Conservation (phyloP, 2,797 vertebrate genomes). For the Schizothorax lantsangensis region DNA sequence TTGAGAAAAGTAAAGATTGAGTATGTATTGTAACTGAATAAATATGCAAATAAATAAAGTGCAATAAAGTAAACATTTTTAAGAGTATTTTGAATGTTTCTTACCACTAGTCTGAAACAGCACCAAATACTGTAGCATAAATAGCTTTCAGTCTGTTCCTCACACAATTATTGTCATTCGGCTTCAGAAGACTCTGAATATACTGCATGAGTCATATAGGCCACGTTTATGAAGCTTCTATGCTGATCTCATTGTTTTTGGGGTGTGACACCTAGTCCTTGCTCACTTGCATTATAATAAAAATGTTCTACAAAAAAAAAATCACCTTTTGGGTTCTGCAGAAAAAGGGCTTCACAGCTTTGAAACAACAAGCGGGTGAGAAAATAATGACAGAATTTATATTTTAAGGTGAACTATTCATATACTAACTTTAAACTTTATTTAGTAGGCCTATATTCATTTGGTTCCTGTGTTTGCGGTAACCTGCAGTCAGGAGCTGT, state of each 20-base stretch:
- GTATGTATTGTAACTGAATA: not conserved
- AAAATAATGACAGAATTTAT: too few species aligned
- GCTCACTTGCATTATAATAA: not conserved
- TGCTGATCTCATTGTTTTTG: not conserved
- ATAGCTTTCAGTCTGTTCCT: not conserved
- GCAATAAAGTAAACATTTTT: not conserved
- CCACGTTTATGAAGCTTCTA: not conserved
- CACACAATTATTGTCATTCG: not conserved
- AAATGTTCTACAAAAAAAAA: not conserved
- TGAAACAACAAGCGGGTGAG: not conserved
- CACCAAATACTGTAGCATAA: not conserved
- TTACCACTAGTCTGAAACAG: not conserved
- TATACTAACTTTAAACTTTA: not conserved
- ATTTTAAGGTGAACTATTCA: not conserved
- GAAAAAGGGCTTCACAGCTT: not conserved
- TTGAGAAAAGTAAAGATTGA: not conserved
- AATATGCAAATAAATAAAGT: not conserved
- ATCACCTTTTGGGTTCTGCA: not conserved
- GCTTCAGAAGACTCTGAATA: not conserved
- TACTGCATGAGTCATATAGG: not conserved
- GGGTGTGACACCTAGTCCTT: not conserved
- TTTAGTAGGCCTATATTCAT: not conserved
- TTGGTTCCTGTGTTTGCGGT: not conserved
- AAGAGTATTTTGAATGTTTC: not conserved
- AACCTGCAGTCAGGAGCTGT: not conserved